phyloP scores from a whole-genome alignment of 2,113 vertebrate genomes.

The Pyrgilauda ruficollis region DNA sequence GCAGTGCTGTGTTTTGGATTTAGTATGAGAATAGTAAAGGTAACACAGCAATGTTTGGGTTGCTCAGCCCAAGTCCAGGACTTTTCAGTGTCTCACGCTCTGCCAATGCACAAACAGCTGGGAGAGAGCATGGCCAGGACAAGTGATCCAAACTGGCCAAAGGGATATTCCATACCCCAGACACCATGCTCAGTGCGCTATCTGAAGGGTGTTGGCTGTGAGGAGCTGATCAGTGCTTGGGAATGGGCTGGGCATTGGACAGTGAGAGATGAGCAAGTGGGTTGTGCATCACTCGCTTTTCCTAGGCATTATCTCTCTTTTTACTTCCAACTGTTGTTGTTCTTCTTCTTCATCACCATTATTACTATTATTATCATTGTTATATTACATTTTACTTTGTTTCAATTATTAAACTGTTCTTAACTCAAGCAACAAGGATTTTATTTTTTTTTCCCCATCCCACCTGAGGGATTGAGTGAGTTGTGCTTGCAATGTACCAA shows the following conservation, averaged over 20 bases:
- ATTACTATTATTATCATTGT: no score
- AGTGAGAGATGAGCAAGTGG: background rate
- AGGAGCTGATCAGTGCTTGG: background rate
- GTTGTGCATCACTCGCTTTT: background rate
- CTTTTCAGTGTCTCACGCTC: background rate
- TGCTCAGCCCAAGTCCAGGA: background rate
- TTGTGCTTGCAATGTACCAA: background rate
- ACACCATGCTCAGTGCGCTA: background rate
- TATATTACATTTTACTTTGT: background rate
- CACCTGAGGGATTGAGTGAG: background rate
- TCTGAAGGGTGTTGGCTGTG: background rate
- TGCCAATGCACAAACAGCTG: background rate
- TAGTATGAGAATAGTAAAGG: background rate
- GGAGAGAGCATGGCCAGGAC: background rate
- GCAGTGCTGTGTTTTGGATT: background rate
- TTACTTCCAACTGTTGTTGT: background rate
- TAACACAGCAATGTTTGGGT: no score
- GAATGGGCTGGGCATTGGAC: accelerated
- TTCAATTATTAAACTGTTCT: background rate
- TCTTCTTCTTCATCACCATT: background rate
- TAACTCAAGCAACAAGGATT: background rate
- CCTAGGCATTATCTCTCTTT: background rate
- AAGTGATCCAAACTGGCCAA: background rate
- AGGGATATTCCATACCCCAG: background rate
- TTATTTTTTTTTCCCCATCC: background rate